Evolutionary conservation across 2,113 vertebrate species (phyloP).

Genomic region (human): DNA sequence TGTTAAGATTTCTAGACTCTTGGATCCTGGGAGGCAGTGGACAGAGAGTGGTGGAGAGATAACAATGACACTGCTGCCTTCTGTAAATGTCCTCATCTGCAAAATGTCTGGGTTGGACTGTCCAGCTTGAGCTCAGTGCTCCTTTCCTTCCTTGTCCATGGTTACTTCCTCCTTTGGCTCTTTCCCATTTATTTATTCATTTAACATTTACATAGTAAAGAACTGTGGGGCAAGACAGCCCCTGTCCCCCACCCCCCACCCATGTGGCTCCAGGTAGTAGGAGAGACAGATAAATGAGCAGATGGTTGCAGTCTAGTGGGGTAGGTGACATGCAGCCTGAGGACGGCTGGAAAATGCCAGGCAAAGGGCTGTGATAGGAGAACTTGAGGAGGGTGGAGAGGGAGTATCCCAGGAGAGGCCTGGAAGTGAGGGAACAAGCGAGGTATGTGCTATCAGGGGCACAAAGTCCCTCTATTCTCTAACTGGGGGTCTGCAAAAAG

Average conservation of each 20-base stretch:
- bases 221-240: neutral
- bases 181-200: neutral
- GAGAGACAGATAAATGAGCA: neutral
- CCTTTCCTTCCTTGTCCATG: neutral
- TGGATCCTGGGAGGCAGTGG: neutral
- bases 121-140: neutral
- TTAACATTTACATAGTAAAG: neutral
- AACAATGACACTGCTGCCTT: accelerated
- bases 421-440: neutral
- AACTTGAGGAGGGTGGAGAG: neutral
- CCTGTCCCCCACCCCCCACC: no score
- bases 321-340: neutral
- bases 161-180: neutral
- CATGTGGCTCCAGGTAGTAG: neutral
- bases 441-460: accelerated
- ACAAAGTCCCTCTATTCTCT: neutral
- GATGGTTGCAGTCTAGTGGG: neutral
- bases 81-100: neutral
- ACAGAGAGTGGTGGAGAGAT: neutral
- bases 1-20: neutral
- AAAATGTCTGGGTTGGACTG: neutral
- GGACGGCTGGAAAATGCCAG: no score
- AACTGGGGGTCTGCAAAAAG: neutral
- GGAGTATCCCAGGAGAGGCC: neutral
- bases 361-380: neutral